A percentile compares a stretch with the other conserved stretches of the same genome.
These are phyloP conservation scores for Pseudorasbora parva DNA, from an alignment of 2,113 vertebrate species.

Conservation along the genomic window DNA sequence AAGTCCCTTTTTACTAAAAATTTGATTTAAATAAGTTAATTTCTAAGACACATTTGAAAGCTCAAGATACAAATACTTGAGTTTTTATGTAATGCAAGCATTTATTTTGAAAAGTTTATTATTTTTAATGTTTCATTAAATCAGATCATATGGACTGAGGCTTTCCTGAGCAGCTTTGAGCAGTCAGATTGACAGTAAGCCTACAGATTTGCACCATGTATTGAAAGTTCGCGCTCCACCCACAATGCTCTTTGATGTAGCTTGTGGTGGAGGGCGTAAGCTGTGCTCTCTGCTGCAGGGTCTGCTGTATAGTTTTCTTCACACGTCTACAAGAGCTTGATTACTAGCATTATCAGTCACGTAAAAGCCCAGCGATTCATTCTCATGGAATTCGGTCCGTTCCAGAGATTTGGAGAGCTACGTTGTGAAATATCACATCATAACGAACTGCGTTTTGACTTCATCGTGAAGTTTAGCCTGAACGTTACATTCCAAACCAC, in stretches of 20 bases:
- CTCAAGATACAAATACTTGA: background rate
- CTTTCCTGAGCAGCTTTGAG: background rate
- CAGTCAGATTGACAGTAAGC: slow-evolving; percentile 8
- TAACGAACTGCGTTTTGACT: background rate
- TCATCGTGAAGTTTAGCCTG: slow-evolving; percentile 11
- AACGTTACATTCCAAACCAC: background rate
- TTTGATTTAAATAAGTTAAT: background rate
- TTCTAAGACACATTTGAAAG: background rate
- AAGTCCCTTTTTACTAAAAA: background rate
- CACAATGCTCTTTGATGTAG: slow-evolving; percentile 12
- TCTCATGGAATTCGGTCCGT: background rate
- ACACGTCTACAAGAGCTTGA: background rate
- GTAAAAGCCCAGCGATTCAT: background rate
- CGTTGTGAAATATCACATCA: background rate
- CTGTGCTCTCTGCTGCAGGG: background rate
- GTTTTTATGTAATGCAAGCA: too few species aligned
- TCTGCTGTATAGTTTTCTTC: background rate
- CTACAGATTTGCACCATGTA: slow-evolving; percentile 34
- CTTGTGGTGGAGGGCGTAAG: slow-evolving; percentile 2
- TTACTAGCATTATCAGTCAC: background rate
- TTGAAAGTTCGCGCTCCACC: slow-evolving; percentile 45
- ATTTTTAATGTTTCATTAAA: background rate
- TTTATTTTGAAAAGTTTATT: too few species aligned
- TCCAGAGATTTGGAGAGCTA: background rate
- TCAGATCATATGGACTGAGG: background rate